Base-by-base conservation (phyloP, 2,113 vertebrate species). In the Hypanus sabinus region DNA sequence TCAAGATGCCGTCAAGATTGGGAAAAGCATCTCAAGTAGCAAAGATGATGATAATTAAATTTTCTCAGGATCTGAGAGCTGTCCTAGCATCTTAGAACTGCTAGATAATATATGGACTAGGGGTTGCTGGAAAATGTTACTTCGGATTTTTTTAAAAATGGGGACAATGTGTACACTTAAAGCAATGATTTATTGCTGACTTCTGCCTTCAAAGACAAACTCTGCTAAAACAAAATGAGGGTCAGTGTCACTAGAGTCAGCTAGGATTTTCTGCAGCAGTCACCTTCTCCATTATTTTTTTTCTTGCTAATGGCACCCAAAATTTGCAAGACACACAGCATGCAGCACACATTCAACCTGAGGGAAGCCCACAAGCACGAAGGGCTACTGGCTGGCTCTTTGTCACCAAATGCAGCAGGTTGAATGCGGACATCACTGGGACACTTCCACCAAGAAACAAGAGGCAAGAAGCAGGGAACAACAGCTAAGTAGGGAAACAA, bases 391-490 rank as follows among this genome's bases (percentile, higher is more conserved):
- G 98, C 97, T 99, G 98, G 98, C 97, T 98, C 98, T 98, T 99
- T 97, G 97, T 98, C 97, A 99, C 97, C 98, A 99, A 98, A 97
- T 99, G 99, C 97, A 99, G 98, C 96, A 99, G 98, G 97, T 99
- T 99, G 98, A 99, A 99, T 96, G 98, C 98, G 96, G 99, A 99
- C 99, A 99, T 99, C 97, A 96, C 97, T 97, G 98, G 97, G 96
- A 96, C 97, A 96, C 97, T 96, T 96, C 97, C 97, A 97, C 96
- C 97, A 96, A 97, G 96, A 97, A 97, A 97, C 95, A 95, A 97
- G 96, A 97, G 96, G 96, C 96, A 97, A 96, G 96, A 96, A 96
- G 96, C 96, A 96, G 96, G 96, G 96, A 95, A 96, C 96, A 98
- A 96, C 97, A 96, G 97, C 97, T 97, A 97, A 97, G 96, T 96